Evolutionary conservation across 2,888 invertebrate species (phyloP), one percentile per base, ranked within the genome.

Genomic region (Calliopum simillimum): DNA sequence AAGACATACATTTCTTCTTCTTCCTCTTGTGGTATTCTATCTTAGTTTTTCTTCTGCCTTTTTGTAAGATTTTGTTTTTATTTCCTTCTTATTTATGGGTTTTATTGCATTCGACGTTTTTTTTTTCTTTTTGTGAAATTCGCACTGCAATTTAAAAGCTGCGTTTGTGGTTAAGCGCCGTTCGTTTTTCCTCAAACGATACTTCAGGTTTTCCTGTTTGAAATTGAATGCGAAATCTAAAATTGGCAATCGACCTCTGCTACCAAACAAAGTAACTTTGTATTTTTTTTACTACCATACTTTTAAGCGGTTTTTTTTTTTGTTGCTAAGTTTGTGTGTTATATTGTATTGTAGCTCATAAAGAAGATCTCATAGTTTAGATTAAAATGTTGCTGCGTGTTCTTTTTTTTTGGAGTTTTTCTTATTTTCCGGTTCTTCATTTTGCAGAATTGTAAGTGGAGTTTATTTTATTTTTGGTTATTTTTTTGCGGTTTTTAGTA

Each of bases 351-450:
- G 33, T n/a, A 23, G 66, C 56, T 19, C 56, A n/a, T 46, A 56
- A 66, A 47, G 64, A 65, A 65, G 64, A 65, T 65, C 64, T 65
- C 64, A 53, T 51, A 21, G 64, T 53, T 43, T 41, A 65, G 64
- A 65, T 65, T 65, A 65, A 53, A 65, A 65, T 51, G 53, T 65
- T 41, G 49, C 33, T 33, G 33, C 33, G 8, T 33, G 33, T 33
- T 33, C 14, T 33, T 51, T 25, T 51, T 63, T 51, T 33, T 25
- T 6, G 4, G 13, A 16, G n/a, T 5, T n/a, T 14, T 19, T 14
- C 14, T 19, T 4, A 23, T 61, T 61, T 61, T 61, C 46, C 61
- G 61, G 46, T 46, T 61, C 4, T 4, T 14, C 13, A 61, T 61
- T 19, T 43, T 43, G 13, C 14, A 13, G 8, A n/a, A n/a, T 25